phyloP scores from a whole-genome alignment of 2,797 vertebrate species.

The Gorsachius magnificus region DNA sequence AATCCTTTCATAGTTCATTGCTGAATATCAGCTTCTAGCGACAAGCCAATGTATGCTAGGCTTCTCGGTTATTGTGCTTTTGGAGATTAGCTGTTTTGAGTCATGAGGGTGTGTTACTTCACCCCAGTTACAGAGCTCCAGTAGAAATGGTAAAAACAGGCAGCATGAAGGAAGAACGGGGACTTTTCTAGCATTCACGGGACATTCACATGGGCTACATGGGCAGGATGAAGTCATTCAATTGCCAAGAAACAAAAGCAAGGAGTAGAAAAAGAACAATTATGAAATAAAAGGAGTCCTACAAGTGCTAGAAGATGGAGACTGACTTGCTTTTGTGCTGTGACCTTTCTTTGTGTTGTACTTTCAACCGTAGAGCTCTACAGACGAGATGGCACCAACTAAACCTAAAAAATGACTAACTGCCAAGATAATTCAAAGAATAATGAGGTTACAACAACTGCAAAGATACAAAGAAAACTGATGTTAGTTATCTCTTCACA shows the following conservation, averaged over 20 bases:
- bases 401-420: constrained; percentile 46
- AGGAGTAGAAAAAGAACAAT: constrained; percentile 45
- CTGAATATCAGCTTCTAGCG: constrained; percentile 25
- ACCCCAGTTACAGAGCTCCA: constrained; percentile 44
- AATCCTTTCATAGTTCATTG: constrained; percentile 45
- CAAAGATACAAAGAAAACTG: constrained; percentile 49
- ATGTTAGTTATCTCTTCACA: constrained; percentile 55
- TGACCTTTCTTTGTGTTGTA: constrained; percentile 58
- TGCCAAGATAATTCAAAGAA: constrained; percentile 70
- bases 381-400: constrained; percentile 73
- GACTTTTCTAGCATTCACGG: constrained; percentile 44
- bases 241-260: constrained; percentile 53
- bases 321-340: constrained; percentile 10
- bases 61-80: constrained; percentile 31
- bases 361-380: constrained; percentile 32
- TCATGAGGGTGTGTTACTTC: constrained; percentile 57
- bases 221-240: constrained; percentile 58
- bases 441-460: constrained; percentile 66
- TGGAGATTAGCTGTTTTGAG: constrained; percentile 60
- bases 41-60: constrained; percentile 9
- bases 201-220: constrained; percentile 60
- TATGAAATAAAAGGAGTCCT: constrained; percentile 47
- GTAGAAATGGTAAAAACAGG: constrained; percentile 57
- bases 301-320: constrained; percentile 2
- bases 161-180: constrained; percentile 20